phyloP scores from a whole-genome alignment of 2,888 invertebrate species.

The Nemotelus pantherinus region DNA sequence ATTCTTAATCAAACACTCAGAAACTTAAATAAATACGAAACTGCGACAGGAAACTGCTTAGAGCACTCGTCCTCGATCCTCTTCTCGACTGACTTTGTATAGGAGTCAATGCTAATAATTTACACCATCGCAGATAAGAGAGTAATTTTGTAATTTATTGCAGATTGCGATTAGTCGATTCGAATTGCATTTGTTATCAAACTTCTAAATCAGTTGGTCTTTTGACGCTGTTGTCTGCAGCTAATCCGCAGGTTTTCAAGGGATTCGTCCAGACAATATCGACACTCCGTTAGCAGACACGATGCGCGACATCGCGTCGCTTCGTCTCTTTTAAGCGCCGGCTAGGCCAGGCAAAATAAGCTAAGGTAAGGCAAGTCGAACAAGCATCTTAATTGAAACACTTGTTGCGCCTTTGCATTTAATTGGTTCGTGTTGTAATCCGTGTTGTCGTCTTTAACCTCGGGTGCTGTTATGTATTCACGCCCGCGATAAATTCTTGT shows the following conservation, averaged over 20 bases:
- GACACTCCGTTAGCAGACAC: constrained; percentile 3
- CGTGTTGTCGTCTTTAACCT: constrained; percentile 45
- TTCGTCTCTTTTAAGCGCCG: background rate
- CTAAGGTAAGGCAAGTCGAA: constrained; percentile 37
- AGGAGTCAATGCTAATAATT: background rate
- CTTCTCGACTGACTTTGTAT: background rate
- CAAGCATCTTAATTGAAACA: constrained; percentile 47
- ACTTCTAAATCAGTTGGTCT: constrained; percentile 14
- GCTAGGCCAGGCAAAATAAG: background rate
- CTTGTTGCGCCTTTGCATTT: constrained; percentile 45
- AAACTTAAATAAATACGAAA: constrained; percentile 23
- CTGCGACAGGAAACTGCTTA: constrained; percentile 1
- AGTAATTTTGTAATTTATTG: constrained; percentile 38
- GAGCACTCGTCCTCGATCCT: background rate
- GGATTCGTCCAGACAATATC: background rate
- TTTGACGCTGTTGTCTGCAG: constrained; percentile 11
- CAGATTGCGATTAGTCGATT: constrained; percentile 34
- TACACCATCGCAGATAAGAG: constrained; percentile 31
- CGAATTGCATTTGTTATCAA: constrained; percentile 10
- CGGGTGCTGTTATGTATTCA: constrained; percentile 42
- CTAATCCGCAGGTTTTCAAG: constrained; percentile 15
- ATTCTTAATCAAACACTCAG: constrained; percentile 20
- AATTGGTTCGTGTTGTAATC: constrained; percentile 47
- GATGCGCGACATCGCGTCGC: background rate
- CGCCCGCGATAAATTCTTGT: constrained; percentile 37